A percentile compares a stretch with the other conserved stretches of the same genome.
Evolutionary conservation across 2,888 invertebrate species (phyloP).

Genomic region (Caenorhabditis sp.): DNA sequence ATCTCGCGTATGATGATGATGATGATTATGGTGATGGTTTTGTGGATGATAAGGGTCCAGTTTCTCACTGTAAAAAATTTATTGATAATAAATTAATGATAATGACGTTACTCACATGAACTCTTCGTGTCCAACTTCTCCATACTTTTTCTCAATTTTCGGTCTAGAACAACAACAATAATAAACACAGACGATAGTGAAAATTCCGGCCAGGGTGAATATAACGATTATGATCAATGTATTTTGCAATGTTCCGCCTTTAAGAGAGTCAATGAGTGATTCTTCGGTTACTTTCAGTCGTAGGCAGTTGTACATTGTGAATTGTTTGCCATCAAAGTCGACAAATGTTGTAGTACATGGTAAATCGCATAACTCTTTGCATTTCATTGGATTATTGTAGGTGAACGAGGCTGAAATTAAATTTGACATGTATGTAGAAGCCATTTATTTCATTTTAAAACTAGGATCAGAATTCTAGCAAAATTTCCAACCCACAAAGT

Average conservation of each 20-base stretch:
- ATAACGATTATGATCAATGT: constrained; percentile 17
- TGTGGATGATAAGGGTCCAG: not conserved
- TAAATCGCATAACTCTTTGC: constrained; percentile 19
- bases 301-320: constrained; percentile 30
- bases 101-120: constrained; percentile 29
- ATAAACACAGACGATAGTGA: constrained; percentile 22
- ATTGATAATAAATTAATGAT: not conserved
- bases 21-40: not conserved
- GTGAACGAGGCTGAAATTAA: constrained; percentile 32
- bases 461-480: too few species aligned
- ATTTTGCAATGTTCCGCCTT: constrained; percentile 15
- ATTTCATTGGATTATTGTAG: constrained; percentile 17
- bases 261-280: constrained; percentile 29
- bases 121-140: constrained; percentile 25
- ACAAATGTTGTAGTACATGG: constrained; percentile 34
- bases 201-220: constrained; percentile 19
- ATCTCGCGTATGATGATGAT: constrained; percentile 8
- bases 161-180: constrained; percentile 29
- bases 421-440: too few species aligned
- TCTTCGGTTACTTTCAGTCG: constrained; percentile 29
- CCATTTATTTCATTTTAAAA: too few species aligned
- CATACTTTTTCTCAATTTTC: constrained; percentile 18
- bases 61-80: constrained; percentile 14
- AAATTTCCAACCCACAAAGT: too few species aligned
- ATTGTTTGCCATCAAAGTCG: constrained; percentile 13